Evolutionary conservation across 2,113 vertebrate genomes (phyloP).

Genomic region (Empidonax traillii): DNA sequence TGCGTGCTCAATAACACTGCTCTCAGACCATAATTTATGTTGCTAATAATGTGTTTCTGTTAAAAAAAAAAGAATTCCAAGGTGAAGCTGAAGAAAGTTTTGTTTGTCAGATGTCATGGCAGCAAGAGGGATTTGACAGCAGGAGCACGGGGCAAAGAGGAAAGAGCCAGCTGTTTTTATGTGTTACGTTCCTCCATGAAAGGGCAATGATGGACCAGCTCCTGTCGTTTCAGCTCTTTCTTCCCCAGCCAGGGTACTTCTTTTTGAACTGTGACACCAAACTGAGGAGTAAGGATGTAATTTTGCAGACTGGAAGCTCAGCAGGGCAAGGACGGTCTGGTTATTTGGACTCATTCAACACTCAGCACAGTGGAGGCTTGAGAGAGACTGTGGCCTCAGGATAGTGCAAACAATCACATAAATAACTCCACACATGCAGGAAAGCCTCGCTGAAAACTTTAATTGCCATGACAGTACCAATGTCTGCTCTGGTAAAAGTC

Average conservation of each 20-base stretch:
- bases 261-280: background rate
- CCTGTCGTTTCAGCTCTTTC: background rate
- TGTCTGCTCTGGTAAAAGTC: background rate
- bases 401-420: background rate
- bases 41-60: background rate
- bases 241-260: background rate
- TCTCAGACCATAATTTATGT: slow-evolving; percentile 8
- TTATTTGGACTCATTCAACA: background rate
- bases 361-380: background rate
- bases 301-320: background rate
- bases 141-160: background rate
- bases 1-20: background rate
- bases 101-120: background rate
- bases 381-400: background rate
- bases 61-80: background rate
- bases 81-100: slow-evolving; percentile 15
- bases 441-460: slow-evolving; percentile 2
- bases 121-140: background rate
- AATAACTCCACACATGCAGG: background rate
- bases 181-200: background rate
- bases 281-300: background rate
- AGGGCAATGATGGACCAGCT: background rate
- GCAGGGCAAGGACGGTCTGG: background rate
- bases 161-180: background rate
- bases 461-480: background rate